Evolutionary conservation across 1,140 invertebrate species (phyloP), one percentile per base, ranked within the genome.

Genomic region (Adoxophyes honmai): DNA sequence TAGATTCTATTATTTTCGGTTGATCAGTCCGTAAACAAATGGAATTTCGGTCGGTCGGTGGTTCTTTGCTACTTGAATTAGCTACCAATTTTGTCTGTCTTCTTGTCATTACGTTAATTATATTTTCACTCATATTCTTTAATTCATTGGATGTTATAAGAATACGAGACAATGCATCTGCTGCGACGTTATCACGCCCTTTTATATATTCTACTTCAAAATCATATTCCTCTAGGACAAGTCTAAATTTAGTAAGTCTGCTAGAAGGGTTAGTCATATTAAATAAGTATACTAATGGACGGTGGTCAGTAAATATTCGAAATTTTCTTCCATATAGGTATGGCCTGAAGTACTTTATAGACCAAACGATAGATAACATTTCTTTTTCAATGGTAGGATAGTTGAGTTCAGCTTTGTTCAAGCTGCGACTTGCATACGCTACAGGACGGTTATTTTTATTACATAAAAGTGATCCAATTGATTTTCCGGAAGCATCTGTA

Each of bases 401-500:
- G 13, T 38, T 38, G 7, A 38, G 0, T 4, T 38, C 36, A 0
- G 36, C 8, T 14, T 38, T 38, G 13, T 38, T 38, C 1, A 38
- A 7, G 0, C 0, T 0, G 0, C 36, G 0, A 38, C 36, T 63
- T 52, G 54, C 52, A 60, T 61, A 71, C 8, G 57, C 52, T 15
- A 74, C 59, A 5, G 71, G 68, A 55, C 51, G 42, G 10, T 60
- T 37, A 28, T 54, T 11, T 13, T 57, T 58, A 62, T 66, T 62
- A 9, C 56, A 64, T 15, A 68, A 34, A 14, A 71, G 59, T 3
- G 53, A 57, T 51, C 68, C 68, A 35, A 68, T 53, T 8, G 62
- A 59, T 28, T 53, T 16, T 18, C 68, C 63, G 0, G 36, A 55
- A 5, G 62, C 65, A 42, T 70, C 65, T 8, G 58, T 67, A 4